Evolutionary conservation across 2,797 vertebrate genomes (phyloP).

Genomic region (Rhynchonycteris naso): DNA sequence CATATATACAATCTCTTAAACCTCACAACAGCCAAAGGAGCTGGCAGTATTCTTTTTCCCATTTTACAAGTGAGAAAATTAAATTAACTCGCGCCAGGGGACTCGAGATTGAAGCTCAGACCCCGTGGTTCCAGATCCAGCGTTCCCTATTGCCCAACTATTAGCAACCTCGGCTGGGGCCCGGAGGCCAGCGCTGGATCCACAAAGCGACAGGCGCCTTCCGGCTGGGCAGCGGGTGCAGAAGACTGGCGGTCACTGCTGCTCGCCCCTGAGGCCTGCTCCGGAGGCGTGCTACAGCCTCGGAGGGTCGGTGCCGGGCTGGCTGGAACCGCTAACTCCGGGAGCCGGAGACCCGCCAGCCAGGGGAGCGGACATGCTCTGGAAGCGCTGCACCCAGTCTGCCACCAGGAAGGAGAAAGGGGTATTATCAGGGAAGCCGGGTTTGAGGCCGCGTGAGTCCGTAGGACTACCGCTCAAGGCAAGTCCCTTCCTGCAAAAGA

Average conservation of each 20-base stretch:
- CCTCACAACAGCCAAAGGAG: background rate
- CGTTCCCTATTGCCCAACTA: background rate
- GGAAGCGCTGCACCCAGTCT: rapidly evolving
- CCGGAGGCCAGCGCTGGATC: rapidly evolving
- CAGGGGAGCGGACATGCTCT: too few relatives aligned
- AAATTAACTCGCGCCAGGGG: background rate
- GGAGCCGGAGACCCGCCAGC: rapidly evolving
- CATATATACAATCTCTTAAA: background rate
- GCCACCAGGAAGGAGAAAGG: background rate
- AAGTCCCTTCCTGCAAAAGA: background rate
- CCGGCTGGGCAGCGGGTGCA: rapidly evolving
- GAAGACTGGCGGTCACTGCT: rapidly evolving
- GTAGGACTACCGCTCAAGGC: rapidly evolving
- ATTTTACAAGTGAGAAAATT: background rate
- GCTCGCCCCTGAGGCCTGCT: background rate
- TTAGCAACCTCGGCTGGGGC: background rate
- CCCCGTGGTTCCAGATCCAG: background rate
- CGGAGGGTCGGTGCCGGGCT: rapidly evolving
- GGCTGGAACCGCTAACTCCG: background rate
- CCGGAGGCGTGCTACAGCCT: rapidly evolving
- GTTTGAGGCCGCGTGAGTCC: rapidly evolving
- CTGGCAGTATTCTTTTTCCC: background rate
- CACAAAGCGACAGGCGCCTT: background rate
- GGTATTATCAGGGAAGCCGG: background rate
- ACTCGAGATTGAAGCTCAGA: background rate